Conservation (phyloP, 2,113 vertebrate species). For the Coracopsis vasa region DNA sequence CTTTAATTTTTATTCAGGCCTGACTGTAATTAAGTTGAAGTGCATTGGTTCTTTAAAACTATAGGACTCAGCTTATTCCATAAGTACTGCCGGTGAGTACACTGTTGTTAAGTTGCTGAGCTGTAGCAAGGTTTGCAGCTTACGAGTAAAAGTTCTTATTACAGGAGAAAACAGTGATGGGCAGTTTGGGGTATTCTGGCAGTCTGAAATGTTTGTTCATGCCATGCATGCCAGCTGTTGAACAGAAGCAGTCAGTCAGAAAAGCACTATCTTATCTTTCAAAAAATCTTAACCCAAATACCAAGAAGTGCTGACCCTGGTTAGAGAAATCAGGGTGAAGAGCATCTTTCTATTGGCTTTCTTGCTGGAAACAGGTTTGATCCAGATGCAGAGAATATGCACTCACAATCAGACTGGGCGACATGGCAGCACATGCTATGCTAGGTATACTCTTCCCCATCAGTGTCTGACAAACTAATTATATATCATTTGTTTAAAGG, state of each 20-base stretch:
- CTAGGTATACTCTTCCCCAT: neutral
- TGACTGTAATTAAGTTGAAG: slow-evolving; percentile 46
- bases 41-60: slow-evolving; percentile 14
- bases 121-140: neutral
- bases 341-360: neutral
- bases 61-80: neutral
- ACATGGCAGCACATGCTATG: neutral
- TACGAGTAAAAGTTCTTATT: neutral
- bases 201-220: neutral
- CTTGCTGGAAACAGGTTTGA: neutral
- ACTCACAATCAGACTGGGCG: neutral
- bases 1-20: slow-evolving; percentile 55
- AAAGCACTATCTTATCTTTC: neutral
- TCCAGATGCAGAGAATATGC: neutral
- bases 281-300: neutral
- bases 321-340: neutral
- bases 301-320: neutral
- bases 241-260: neutral
- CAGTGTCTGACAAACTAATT: neutral
- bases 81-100: neutral
- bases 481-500: neutral
- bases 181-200: neutral
- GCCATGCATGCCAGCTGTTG: neutral
- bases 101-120: neutral
- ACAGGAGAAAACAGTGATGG: neutral